Conservation (phyloP, 2,797 vertebrate species). For the Pygocentrus nattereri region DNA sequence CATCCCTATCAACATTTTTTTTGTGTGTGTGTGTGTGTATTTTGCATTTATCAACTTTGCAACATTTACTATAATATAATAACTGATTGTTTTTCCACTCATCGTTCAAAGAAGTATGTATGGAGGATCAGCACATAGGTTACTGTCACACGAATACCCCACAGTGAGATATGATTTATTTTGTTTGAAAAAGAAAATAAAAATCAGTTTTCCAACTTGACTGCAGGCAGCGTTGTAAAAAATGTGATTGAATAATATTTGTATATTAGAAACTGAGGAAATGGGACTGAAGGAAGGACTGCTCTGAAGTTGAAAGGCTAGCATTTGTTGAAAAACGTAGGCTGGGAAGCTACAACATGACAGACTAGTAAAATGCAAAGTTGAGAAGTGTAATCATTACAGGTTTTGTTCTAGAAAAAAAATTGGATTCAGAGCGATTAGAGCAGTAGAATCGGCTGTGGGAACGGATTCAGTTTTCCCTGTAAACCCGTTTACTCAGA, state of each 20-base stretch:
- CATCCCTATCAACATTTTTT: conserved; percentile 44
- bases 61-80: conserved; percentile 11
- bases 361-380: not conserved
- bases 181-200: conserved; percentile 25
- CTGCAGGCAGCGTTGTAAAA: conserved; percentile 75
- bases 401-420: no score
- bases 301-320: not conserved
- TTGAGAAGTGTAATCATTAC: no score
- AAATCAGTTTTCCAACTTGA: conserved; percentile 51
- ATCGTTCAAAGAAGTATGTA: not conserved
- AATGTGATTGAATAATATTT: conserved; percentile 65
- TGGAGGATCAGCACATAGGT: conserved; percentile 1
- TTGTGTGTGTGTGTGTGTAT: conserved; percentile 27
- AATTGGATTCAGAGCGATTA: not conserved
- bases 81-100: conserved; percentile 23
- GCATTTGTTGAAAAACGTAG: conserved; percentile 17
- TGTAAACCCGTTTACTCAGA: not conserved
- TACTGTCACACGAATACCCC: conserved; percentile 11
- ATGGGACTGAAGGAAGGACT: conserved; percentile 2
- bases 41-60: conserved; percentile 46
- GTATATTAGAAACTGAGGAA: conserved; percentile 73
- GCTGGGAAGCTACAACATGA: not conserved
- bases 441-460: not conserved
- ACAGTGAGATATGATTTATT: conserved; percentile 24
- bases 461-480: not conserved